Percentiles rank a stretch among this genome's conserved stretches.
Conservation (phyloP, 23 tunicate genomes). For the Halocynthia aurantium region DNA sequence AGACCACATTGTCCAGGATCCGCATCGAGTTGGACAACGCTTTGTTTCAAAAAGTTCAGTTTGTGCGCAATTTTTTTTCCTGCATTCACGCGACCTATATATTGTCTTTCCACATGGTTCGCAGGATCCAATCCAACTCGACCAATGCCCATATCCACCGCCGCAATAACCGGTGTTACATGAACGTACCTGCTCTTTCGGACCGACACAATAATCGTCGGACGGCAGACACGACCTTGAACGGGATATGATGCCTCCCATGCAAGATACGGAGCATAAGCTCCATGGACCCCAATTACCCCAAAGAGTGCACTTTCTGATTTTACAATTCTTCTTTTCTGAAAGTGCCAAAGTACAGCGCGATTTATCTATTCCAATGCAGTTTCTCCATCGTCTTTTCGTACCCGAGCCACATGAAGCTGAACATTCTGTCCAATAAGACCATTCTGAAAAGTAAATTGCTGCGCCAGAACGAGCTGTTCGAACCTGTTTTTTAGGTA, state of each 20-base stretch:
- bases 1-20: background rate
- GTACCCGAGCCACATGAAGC: conserved; percentile 45
- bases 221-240: conserved; percentile 10
- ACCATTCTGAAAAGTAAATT: conserved; percentile 37
- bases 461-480: conserved; percentile 37
- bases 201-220: conserved; percentile 10
- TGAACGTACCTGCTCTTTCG: background rate
- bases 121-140: conserved; percentile 11
- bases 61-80: background rate
- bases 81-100: conserved; percentile 11
- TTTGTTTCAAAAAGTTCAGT: conserved; percentile 1
- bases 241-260: conserved; percentile 5
- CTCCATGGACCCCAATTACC: conserved; percentile 1
- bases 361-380: conserved; percentile 21
- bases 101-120: conserved; percentile 7
- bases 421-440: conserved; percentile 27
- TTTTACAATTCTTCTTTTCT: background rate
- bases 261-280: conserved; percentile 13
- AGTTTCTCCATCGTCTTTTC: conserved; percentile 17
- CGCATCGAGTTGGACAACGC: conserved; percentile 9
- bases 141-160: conserved; percentile 3
- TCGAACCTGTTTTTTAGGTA: conserved; percentile 21
- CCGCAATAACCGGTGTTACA: background rate
- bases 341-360: conserved; percentile 2
- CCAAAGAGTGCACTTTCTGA: conserved; percentile 1